phyloP scores from a whole-genome alignment of 2,797 vertebrate genomes.

The Sebastes trivittatus region DNA sequence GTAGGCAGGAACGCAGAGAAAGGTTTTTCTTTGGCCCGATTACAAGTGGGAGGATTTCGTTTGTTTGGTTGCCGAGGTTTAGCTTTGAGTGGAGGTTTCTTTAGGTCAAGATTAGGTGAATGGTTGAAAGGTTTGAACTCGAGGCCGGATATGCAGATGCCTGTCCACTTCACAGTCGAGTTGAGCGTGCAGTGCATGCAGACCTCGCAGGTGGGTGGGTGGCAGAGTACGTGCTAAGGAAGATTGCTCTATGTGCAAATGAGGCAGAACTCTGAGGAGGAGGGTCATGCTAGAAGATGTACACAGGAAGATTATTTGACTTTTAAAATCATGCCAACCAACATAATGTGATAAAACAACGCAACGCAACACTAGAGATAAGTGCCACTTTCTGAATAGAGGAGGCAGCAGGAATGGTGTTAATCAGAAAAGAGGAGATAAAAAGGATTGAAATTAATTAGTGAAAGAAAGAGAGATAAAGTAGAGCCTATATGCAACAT shows the following conservation, averaged over 20 bases:
- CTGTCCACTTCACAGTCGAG: conserved; percentile 86
- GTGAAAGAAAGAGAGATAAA: conserved; percentile 77
- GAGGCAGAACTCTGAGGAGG: conserved; percentile 93
- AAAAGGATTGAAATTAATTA: conserved; percentile 70
- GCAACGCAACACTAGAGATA: conserved; percentile 97
- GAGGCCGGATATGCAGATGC: conserved; percentile 73
- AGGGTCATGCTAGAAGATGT: conserved; percentile 99
- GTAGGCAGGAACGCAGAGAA: conserved; percentile 72
- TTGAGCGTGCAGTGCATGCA: conserved; percentile 88
- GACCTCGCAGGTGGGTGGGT: conserved; percentile 79
- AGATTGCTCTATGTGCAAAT: conserved; percentile 86
- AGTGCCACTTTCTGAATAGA: conserved; percentile 94
- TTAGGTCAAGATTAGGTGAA: conserved; percentile 43
- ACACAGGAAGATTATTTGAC: conserved; percentile 99
- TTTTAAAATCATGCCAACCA: conserved; percentile 99
- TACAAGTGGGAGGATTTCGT: conserved; percentile 25
- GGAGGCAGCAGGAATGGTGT: conserved; percentile 81
- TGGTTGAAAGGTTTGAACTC: conserved; percentile 48
- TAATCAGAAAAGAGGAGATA: conserved; percentile 79
- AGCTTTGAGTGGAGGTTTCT: conserved; percentile 21
- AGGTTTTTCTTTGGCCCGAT: conserved; percentile 33
- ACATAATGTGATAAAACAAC: conserved; percentile 99
- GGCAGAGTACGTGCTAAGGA: conserved; percentile 80
- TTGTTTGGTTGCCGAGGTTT: conserved; percentile 28
- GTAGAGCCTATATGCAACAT: conserved; percentile 69